Percentiles rank a stretch among this genome's conserved stretches.
These are phyloP conservation scores for Zonitis immaculata DNA, from an alignment of 2,888 invertebrate species.

Conservation along the genomic window DNA sequence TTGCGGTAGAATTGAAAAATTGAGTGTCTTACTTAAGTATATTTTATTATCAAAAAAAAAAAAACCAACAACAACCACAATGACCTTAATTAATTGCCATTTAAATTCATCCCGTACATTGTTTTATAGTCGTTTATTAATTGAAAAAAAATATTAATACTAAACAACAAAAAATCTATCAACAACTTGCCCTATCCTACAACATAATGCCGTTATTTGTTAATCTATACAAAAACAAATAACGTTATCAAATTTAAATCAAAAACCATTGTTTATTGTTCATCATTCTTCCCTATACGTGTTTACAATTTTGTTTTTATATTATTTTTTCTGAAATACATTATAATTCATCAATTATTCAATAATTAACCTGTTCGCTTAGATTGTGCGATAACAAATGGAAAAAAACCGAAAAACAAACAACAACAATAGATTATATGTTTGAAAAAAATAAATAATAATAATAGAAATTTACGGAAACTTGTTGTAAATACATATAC, in stretches of 20 bases:
- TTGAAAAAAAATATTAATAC: too few species aligned
- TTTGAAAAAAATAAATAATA: too few species aligned
- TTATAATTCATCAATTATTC: background rate
- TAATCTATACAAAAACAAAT: slow-evolving; percentile 1
- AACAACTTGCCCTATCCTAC: slow-evolving; percentile 4
- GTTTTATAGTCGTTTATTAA: background rate
- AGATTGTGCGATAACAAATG: background rate
- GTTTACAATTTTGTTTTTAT: too few species aligned
- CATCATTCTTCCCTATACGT: slow-evolving; percentile 4
- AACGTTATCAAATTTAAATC: slow-evolving; percentile 6
- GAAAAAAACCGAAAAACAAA: background rate
- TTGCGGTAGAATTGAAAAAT: background rate
- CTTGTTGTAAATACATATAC: background rate
- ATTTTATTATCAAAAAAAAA: too few species aligned
- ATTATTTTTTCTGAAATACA: background rate
- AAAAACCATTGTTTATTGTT: slow-evolving; percentile 7
- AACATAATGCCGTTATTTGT: slow-evolving; percentile 3
- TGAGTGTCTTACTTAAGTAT: background rate
- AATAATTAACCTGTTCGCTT: background rate
- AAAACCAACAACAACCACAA: background rate
- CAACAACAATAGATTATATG: background rate
- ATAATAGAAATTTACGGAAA: background rate
- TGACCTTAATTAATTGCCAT: slow-evolving; percentile 4
- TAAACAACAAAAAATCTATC: slow-evolving; percentile 1
- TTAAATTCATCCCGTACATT: slow-evolving; percentile 1